phyloP scores from a whole-genome alignment of 1,140 invertebrate genomes.

The Plodia interpunctella region DNA sequence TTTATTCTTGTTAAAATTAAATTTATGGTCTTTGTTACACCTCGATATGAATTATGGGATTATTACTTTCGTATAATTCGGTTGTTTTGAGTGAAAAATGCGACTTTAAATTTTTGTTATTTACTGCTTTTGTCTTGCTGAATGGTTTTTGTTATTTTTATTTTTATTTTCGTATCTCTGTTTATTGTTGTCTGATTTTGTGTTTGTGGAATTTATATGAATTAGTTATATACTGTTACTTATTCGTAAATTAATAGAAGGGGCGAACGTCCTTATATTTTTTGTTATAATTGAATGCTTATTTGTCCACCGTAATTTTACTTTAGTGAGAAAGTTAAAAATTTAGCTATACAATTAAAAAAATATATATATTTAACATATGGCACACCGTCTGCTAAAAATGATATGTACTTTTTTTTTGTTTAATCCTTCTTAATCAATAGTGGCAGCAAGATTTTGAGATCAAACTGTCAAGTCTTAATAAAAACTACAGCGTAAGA shows the following conservation, averaged over 20 bases:
- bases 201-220: conserved; percentile 2
- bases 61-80: conserved; percentile 48
- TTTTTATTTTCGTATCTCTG: neutral
- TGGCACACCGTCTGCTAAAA: too few relatives aligned
- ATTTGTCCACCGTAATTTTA: too few relatives aligned
- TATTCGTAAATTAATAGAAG: neutral
- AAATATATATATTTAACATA: too few relatives aligned
- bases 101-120: conserved; percentile 43
- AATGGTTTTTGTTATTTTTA: conserved; percentile 15
- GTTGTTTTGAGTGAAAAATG: conserved; percentile 35
- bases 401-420: neutral
- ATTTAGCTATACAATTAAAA: too few relatives aligned
- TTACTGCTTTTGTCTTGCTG: conserved; percentile 49
- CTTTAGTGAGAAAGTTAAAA: too few relatives aligned
- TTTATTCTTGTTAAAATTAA: conserved; percentile 22
- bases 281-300: too few relatives aligned
- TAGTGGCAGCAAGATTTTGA: neutral
- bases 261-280: too few relatives aligned
- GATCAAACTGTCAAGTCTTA: conserved; percentile 5
- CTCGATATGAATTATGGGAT: conserved; percentile 42
- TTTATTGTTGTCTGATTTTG: neutral
- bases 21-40: conserved; percentile 36
- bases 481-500: neutral
- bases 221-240: conserved; percentile 1
- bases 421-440: neutral